Evolutionary conservation across 2,888 invertebrate species (phyloP).

Genomic region (Listrodromus nycthemerus): DNA sequence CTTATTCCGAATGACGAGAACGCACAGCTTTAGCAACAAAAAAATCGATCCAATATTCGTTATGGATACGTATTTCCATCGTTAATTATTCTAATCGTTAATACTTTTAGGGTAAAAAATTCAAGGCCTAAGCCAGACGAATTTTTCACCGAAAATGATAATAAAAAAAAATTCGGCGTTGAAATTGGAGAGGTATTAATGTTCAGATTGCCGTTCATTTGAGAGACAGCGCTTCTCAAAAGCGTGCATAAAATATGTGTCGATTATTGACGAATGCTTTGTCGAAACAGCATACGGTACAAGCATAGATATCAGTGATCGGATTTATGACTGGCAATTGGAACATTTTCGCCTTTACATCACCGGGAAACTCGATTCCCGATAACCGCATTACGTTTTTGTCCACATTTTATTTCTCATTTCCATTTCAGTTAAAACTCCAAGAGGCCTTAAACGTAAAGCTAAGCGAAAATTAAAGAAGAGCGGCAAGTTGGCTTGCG

Average conservation of each 20-base stretch:
- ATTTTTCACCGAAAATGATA: neutral
- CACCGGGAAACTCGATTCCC: neutral
- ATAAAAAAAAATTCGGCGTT: neutral
- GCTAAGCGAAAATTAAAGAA: constrained; percentile 82
- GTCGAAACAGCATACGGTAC: neutral
- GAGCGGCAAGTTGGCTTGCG: constrained; percentile 71
- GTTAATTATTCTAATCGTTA: neutral
- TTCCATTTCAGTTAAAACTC: constrained; percentile 80
- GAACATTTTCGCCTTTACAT: neutral
- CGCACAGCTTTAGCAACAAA: neutral
- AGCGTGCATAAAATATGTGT: neutral
- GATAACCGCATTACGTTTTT: neutral
- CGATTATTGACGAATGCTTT: neutral
- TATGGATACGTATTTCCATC: neutral
- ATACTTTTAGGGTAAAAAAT: neutral
- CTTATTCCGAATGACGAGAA: neutral
- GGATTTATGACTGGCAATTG: neutral
- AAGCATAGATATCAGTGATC: neutral
- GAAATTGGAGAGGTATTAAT: neutral
- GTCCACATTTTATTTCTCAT: neutral
- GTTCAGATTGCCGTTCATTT: neutral
- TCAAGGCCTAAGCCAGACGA: neutral
- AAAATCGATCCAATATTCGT: neutral
- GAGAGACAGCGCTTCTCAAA: neutral
- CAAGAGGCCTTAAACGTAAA: constrained; percentile 84